Evolutionary conservation across 2,888 invertebrate species (phyloP), one percentile per base, ranked within the genome.

Genomic region (Adela reaumurella): DNA sequence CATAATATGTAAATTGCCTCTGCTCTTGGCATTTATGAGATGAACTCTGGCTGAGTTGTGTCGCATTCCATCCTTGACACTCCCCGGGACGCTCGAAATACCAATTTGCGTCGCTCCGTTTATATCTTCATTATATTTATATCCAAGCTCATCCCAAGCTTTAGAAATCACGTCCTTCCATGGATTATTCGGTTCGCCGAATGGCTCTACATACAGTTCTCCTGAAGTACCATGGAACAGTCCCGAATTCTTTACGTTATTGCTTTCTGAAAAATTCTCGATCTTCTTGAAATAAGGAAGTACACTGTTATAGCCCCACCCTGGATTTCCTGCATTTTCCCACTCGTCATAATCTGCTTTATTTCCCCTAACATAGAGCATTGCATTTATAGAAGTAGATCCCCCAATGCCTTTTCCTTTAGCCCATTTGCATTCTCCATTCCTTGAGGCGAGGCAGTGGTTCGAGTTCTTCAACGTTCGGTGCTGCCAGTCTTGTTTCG

Each of bases 351-450:
- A 86, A 57, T 85, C 84, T 6, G 62, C 59, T 1, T 62, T 67
- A 56, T 80, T 81, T 0, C 85, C 86, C 42, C 82, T 71, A 3
- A 84, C 67, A 57, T 84, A 85, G 47, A 86, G 66, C 81, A 85
- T 85, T 43, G 80, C 83, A 58, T 86, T 86, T 17, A 85, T 68
- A 2, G 80, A 74, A 46, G 83, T 83, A 0, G 81, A 81, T 8
- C 86, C 86, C 24, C 86, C 85, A 58, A 86, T 67, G 50, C 81
- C 76, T 58, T 84, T 87, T 0, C 89, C 89, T 50, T 85, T 79
- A 20, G 84, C 81, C 86, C 86, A 85, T n/a, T 64, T 67, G 49
- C 73, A 74, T 44, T 63, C 58, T 43, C 68, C 61, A 48, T 64
- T 54, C 56, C 54, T 61, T 35, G 71, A 68, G 24, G 70, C 69